phyloP scores from a whole-genome alignment of 2,113 vertebrate genomes.

The Theristicus caerulescens region DNA sequence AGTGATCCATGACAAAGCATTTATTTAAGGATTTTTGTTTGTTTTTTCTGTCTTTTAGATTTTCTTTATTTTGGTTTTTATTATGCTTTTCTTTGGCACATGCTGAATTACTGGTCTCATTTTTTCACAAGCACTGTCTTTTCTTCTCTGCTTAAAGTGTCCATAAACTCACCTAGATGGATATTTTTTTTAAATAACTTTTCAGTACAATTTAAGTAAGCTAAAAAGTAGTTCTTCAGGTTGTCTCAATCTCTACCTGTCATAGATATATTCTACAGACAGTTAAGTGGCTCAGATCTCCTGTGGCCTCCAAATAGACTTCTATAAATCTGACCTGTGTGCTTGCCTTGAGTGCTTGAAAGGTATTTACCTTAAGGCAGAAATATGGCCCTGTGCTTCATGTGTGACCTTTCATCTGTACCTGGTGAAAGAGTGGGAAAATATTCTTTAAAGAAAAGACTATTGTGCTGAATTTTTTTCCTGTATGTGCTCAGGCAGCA shows the following conservation, averaged over 20 bases:
- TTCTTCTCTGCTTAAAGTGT: not conserved
- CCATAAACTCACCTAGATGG: not conserved
- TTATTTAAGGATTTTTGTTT: not conserved
- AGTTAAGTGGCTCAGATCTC: not conserved
- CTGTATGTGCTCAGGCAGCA: not conserved
- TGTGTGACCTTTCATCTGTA: not conserved
- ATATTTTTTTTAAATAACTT: not conserved
- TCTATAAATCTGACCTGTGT: not conserved
- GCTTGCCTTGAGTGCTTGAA: not conserved
- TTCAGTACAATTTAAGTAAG: not conserved
- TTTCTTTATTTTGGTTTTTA: not conserved
- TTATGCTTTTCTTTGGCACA: not conserved
- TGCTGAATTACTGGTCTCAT: not conserved
- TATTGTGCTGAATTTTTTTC: accelerated
- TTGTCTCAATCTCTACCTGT: not conserved
- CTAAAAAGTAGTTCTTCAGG: not conserved
- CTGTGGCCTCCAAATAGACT: not conserved
- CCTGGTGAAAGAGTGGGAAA: not conserved
- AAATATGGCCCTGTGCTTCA: not conserved
- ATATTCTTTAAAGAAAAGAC: not conserved
- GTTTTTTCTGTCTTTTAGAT: not conserved
- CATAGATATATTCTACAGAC: not conserved
- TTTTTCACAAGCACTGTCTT: not conserved
- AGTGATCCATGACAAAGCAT: not conserved
- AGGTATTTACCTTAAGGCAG: not conserved